phyloP scores from a whole-genome alignment of 2,888 invertebrate genomes.

The Epinotia bilunana region DNA sequence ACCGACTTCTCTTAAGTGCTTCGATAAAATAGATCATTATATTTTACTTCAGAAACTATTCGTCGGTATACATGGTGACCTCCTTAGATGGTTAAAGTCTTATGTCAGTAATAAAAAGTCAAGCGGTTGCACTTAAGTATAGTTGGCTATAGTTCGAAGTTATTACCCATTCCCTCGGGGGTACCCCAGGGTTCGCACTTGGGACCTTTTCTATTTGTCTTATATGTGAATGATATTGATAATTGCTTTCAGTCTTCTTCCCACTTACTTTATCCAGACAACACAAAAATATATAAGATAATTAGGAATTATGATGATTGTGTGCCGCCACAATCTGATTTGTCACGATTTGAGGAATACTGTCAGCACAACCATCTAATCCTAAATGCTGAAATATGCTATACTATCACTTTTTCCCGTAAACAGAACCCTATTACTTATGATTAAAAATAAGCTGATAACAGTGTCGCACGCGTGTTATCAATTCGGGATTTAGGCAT shows the following conservation, averaged over 20 bases:
- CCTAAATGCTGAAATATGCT: background rate
- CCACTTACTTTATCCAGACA: too few relatives aligned
- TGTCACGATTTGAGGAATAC: constrained; percentile 1
- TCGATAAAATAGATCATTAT: too few relatives aligned
- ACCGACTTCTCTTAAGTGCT: too few relatives aligned
- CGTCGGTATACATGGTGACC: too few relatives aligned
- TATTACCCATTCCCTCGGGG: background rate
- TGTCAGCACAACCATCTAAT: background rate
- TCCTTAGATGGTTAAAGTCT: too few relatives aligned
- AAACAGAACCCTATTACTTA: background rate
- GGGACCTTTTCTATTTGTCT: constrained; percentile 11
- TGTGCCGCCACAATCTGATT: background rate
- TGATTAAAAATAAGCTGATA: background rate
- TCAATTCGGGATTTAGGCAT: constrained; percentile 3
- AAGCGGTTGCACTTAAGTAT: background rate
- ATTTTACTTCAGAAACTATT: too few relatives aligned
- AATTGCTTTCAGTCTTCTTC: background rate
- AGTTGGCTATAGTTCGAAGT: background rate
- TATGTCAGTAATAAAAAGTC: constrained; percentile 4
- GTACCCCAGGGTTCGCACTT: constrained; percentile 16
- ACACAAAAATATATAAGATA: too few relatives aligned
- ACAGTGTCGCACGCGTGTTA: background rate
- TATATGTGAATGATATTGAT: background rate
- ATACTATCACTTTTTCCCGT: constrained; percentile 6
- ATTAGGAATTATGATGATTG: too few relatives aligned